Base-by-base conservation (phyloP, 1,140 invertebrate genomes). In the Cydia pomonella region DNA sequence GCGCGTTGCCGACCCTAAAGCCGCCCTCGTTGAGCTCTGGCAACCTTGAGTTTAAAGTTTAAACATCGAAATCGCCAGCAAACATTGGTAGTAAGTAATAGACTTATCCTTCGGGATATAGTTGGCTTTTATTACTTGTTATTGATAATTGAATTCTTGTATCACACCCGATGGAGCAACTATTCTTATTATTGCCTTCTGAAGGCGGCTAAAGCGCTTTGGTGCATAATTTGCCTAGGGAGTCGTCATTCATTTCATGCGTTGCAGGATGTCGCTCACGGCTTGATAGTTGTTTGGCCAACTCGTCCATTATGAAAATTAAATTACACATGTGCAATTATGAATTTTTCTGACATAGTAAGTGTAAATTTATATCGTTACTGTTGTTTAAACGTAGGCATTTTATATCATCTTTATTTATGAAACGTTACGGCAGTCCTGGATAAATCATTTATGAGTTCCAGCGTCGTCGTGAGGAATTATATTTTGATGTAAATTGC, bases 231-330 rank as follows among this genome's bases (percentile, higher is more conserved):
- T 75, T 75, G 77, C 79, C 84, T 71, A 78, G 75, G 78, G 81
- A 79, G 80, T 77, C 73, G 76, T 82, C 80, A 83, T 85, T 84
- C 76, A 79, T 84, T 84, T 84, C 79, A 83, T 82, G 81, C 82
- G 72, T 82, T 78, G 78, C 44, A 47, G 77, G 71, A 75, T 79
- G 77, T 82, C 80, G 78, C 83, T 85, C 78, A 78, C 76, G 80
- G 82, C 81, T 59, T 78, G 66, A 77, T 80, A 80, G 79, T 83
- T 81, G 84, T 86, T 87, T 84, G 79, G 82, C 83, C 77, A 79
- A 79, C 80, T 78, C 80, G 80, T 86, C 84, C 75, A 84, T 82
- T 80, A 81, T 77, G 75, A 84, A 81, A 83, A 83, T 86, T 80
- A 79, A 84, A 83, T 84, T 84, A 83, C 74, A 74, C 77, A 69